phyloP scores from a whole-genome alignment of 1,140 invertebrate genomes.

The Portunus trituberculatus region DNA sequence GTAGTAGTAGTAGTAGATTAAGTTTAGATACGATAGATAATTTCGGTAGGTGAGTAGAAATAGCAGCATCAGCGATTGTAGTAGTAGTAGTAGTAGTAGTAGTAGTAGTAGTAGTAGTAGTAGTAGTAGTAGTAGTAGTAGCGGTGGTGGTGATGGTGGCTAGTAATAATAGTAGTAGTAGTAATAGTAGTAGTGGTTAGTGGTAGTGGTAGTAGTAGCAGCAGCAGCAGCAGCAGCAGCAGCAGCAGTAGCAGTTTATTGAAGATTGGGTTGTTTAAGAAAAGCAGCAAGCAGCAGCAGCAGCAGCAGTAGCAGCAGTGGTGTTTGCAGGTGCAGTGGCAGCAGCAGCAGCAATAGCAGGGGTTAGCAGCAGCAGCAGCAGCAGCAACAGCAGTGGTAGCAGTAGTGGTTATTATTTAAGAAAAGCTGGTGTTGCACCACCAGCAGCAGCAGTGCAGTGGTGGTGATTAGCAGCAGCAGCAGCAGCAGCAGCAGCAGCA shows the following conservation, averaged over 20 bases:
- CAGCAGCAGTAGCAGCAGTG: background rate
- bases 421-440: too few species aligned
- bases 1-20: background rate
- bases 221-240: background rate
- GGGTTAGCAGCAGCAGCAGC: too few species aligned
- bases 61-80: background rate
- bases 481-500: too few species aligned
- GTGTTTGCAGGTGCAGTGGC: too few species aligned
- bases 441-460: too few species aligned
- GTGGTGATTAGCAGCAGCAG: too few species aligned
- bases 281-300: too few species aligned
- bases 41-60: background rate
- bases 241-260: background rate
- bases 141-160: background rate
- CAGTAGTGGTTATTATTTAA: too few species aligned
- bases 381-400: too few species aligned
- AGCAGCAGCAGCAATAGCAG: too few species aligned
- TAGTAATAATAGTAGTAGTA: background rate
- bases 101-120: slow-evolving; percentile 26
- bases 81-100: background rate
- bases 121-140: background rate
- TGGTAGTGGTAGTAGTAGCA: background rate
- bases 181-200: background rate
- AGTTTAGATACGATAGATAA: too few species aligned
- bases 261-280: too few species aligned